Base-by-base conservation (phyloP, 1,140 invertebrate genomes). In the Macrobrachium nipponense region DNA sequence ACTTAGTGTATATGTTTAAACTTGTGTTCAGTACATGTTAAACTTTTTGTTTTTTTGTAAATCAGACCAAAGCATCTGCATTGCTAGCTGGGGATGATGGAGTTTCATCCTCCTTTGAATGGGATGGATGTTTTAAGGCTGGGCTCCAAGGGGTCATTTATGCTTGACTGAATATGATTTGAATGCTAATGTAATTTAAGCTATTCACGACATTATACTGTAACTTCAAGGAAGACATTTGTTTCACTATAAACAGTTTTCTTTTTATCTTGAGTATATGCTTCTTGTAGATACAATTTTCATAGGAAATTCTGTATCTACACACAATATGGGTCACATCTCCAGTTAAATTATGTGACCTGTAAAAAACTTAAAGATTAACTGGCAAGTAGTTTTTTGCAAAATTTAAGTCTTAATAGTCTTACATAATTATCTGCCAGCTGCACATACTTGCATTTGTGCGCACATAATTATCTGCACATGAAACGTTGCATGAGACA, bases 401-500 rank as follows among this genome's bases (percentile, higher is more conserved):
- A 70, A 80, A 36, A 44, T 70, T 73, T 85, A 73, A 58, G 78
- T 73, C 51, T 64, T 60, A 70, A 66, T 70, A 78, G 79, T 43
- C 68, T 70, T 23, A n/a, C n/a, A n/a, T n/a, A n/a, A n/a, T n/a
- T n/a, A n/a, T 23, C 44, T 85, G 51, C 59, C 68, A 66, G 44
- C 82, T 79, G 76, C 76, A 70, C 61, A 79, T 36, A 60, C 61
- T 18, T 59, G 51, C 62, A 58, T 60, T 23, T 86, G 84, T 86
- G 84, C 78, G 80, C 77, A 72, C 60, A 70, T 86, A 60, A 58
- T 66, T 51, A 80, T 80, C 68, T 80, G 84, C 84, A 86, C 84
- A 80, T 84, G 73, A 66, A 84, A 36, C 62, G 23, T 23, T 70
- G 77, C 84, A 86, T 72, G 84, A 86, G 76, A 86, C 84, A 86